phyloP scores from a whole-genome alignment of 1,140 invertebrate genomes.

The Pseudomyrmex concolor region DNA sequence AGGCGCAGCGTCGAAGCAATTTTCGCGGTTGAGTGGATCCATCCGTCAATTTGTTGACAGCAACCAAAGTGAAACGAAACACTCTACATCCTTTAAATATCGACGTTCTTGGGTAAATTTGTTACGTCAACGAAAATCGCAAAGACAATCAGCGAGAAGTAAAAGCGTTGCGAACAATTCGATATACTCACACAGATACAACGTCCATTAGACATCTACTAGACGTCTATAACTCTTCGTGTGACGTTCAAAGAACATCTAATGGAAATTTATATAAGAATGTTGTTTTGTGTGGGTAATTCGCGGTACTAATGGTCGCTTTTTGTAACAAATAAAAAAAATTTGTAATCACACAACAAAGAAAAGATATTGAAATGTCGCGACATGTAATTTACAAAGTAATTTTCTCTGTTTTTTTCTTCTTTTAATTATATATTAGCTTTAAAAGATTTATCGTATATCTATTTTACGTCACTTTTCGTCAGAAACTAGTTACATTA shows the following conservation, averaged over 20 bases:
- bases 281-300: not conserved
- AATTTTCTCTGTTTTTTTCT: not conserved
- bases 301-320: not conserved
- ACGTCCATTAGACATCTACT: too few relatives aligned
- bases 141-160: not conserved
- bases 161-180: not conserved
- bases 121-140: slow-evolving; percentile 16
- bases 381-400: not conserved
- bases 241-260: too few relatives aligned
- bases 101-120: not conserved
- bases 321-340: not conserved
- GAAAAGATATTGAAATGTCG: not conserved
- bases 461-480: not conserved
- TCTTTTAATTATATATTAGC: not conserved
- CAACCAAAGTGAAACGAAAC: slow-evolving; percentile 16
- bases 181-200: not conserved
- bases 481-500: not conserved
- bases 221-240: too few relatives aligned
- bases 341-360: not conserved
- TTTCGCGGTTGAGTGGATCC: not conserved
- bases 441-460: not conserved
- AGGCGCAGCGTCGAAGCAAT: not conserved
- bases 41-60: slow-evolving; percentile 10
- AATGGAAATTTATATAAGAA: too few relatives aligned
- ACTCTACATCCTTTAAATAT: not conserved